Base-by-base conservation (phyloP, 2,888 invertebrate species). In the Melanostoma scalare region DNA sequence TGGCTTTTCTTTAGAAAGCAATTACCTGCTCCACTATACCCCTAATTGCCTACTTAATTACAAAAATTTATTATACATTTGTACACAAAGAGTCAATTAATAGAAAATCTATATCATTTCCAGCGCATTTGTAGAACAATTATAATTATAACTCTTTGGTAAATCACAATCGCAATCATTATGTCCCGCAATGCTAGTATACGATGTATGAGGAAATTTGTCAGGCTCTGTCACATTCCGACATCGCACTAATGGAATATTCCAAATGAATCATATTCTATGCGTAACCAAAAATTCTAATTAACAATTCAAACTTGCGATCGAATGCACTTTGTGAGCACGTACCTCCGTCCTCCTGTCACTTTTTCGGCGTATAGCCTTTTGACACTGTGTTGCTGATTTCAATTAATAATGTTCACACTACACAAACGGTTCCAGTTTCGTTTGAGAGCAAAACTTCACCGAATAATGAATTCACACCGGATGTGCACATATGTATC, bases 271-370 rank as follows among this genome's bases (percentile, higher is more conserved):
- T 76, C 80, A 76, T 20, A 20, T 46, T 71, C 71, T 67, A 68
- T 63, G 77, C 77, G 81, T 71, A 72, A 82, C 77, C 73, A 77
- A 73, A 73, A 73, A 69, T 77, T 58, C 68, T 73, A 68, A 77
- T 77, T 77, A 82, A 58, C 56, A 73, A 82, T 82, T 77, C 73
- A 63, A 68, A 82, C 68, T 73, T 81, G 72, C 67, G 20, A 72
- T 81, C 52, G 78, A 73, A 73, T 78, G 78, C 58, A 56, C 53
- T 72, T 60, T 79, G 8, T 9, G 10, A 5, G 9, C 9, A 5
- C 40, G 40, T 1, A 6, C 31, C 10, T 30, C 20, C 6, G 3
- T 5, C 33, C 2, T 46, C 8, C 31, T 8, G 44, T 36, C 42
- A 56, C 8, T 33, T 44, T 20, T 20, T 20, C 30, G n/a, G 60